Base-by-base conservation (phyloP, 2,888 invertebrate genomes). In the Nemotelus nigrinus region DNA sequence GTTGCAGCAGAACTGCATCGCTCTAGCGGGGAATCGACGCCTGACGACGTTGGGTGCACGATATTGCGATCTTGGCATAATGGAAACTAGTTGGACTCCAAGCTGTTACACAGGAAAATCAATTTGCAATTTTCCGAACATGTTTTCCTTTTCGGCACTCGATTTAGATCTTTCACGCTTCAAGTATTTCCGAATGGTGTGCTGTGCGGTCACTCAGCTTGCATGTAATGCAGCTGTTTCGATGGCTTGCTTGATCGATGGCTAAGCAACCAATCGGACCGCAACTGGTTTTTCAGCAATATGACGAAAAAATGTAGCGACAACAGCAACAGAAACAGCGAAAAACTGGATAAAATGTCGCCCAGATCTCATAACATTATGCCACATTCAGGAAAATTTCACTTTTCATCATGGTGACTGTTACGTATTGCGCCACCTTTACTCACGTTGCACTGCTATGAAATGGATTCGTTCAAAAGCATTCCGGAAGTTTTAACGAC, bases 331-430 rank as follows among this genome's bases (percentile, higher is more conserved):
- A 41, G 25, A 50, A 6, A 7, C n/a, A 6, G 63, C 41, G 7
- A 41, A 65, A 65, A 65, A 47, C n/a, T 39, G 3, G 45, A 50
- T 39, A n/a, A 70, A 53, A 53, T 70, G 70, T 70, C 55, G 55
- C 55, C 70, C 70, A 70, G 41, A 1, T 53, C 67, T 67, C 48
- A 48, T 48, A 47, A 67, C 5, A 64, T 64, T 67, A 67, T 70
- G 70, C 55, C 43, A 70, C 25, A 8, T 70, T 43, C 70, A 70
- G 70, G 63, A 74, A 74, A 74, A 63, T 74, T 74, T 74, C 74
- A 74, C 74, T 74, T 74, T 74, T 63, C 43, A 63, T 74, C 47
- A 5, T 10, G 10, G 39, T n/a, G 41, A 25, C 47, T 47, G 47
- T 74, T 74, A 74, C 48, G 60, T 55, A 8, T 6, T 47, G 63